Conservation (phyloP, 2,888 invertebrate genomes). For the Metallyticus violacea region DNA sequence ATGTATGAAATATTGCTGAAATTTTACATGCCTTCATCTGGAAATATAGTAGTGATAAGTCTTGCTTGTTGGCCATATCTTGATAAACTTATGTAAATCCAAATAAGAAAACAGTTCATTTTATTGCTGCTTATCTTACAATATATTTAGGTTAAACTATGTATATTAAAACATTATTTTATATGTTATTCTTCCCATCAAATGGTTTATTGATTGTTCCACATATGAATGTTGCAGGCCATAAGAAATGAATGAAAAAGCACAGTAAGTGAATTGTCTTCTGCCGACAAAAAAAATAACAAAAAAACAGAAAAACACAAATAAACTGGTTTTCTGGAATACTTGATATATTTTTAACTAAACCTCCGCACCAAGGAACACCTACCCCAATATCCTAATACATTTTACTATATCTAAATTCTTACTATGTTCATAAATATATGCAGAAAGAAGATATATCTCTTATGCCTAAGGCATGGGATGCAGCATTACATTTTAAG, state of each 20-base stretch:
- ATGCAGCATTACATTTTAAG: too few species aligned
- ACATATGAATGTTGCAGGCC: not conserved
- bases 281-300: not conserved
- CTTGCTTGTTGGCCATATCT: not conserved
- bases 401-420: too few species aligned
- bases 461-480: too few species aligned
- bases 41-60: not conserved
- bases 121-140: not conserved
- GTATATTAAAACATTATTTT: not conserved
- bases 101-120: too few species aligned
- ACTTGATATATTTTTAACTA: not conserved
- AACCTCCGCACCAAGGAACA: too few species aligned
- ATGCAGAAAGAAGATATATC: too few species aligned
- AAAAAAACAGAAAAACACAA: not conserved
- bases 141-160: too few species aligned
- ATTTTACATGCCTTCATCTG: not conserved
- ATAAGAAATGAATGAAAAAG: not conserved
- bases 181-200: not conserved
- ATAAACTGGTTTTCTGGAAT: not conserved
- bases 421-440: too few species aligned
- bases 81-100: not conserved
- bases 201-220: not conserved
- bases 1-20: too few species aligned
- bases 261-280: slow-evolving; percentile 2
- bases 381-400: too few species aligned